phyloP scores from a whole-genome alignment of 2,113 vertebrate species.

The Rattus rattus region DNA sequence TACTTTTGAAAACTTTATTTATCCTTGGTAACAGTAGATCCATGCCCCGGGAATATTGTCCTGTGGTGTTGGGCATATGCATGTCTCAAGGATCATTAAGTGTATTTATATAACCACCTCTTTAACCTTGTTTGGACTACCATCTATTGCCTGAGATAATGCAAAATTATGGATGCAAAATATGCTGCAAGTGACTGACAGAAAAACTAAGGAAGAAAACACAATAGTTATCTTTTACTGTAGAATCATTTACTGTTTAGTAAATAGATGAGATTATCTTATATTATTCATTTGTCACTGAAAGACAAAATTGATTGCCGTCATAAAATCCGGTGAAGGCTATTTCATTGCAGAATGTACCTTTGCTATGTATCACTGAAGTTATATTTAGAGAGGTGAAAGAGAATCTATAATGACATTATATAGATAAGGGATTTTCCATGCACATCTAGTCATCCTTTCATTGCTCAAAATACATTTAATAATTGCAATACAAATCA shows the following conservation, averaged over 20 bases:
- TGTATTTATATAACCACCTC: constrained; percentile 70
- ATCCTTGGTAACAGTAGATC: constrained; percentile 68
- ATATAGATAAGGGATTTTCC: constrained; percentile 6
- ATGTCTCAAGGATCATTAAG: constrained; percentile 76
- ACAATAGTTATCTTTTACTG: constrained; percentile 19
- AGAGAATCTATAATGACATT: constrained; percentile 44
- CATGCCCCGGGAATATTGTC: constrained; percentile 55
- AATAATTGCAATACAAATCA: not conserved
- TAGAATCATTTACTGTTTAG: constrained; percentile 41
- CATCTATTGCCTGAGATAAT: constrained; percentile 55
- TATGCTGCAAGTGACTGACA: constrained; percentile 40
- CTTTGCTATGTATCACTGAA: constrained; percentile 51
- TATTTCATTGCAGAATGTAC: constrained; percentile 49
- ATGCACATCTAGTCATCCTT: not conserved
- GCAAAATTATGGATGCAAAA: constrained; percentile 43
- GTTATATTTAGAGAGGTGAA: constrained; percentile 55
- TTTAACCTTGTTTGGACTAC: constrained; percentile 31
- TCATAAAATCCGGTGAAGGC: constrained; percentile 66
- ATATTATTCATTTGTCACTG: constrained; percentile 59
- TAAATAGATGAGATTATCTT: constrained; percentile 45
- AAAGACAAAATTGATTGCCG: constrained; percentile 64
- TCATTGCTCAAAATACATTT: not conserved
- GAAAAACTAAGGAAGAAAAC: constrained; percentile 24
- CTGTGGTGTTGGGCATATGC: constrained; percentile 71
- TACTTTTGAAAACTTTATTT: constrained; percentile 82